phyloP scores from a whole-genome alignment of 2,797 vertebrate genomes.

The Sebastes steindachneri region DNA sequence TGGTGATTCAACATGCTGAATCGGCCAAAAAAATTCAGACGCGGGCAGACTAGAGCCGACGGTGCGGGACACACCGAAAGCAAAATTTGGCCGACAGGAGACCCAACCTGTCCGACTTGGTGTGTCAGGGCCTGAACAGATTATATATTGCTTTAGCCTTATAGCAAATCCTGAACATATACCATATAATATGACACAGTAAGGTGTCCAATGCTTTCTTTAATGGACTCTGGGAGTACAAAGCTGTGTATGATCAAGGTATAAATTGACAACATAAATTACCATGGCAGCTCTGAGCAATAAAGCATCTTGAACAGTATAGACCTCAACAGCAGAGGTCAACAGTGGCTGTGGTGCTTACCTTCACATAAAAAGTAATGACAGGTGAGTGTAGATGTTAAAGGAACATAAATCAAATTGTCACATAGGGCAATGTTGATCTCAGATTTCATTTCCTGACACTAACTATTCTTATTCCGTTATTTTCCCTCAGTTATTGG shows the following conservation, averaged over 20 bases:
- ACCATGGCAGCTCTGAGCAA: constrained; percentile 11
- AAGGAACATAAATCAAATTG: constrained; percentile 11
- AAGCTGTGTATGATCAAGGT: constrained; percentile 25
- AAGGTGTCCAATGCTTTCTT: background rate
- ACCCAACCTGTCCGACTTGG: too few relatives aligned
- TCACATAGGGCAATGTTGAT: background rate
- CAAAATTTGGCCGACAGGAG: too few relatives aligned
- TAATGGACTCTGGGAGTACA: background rate
- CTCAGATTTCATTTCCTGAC: background rate
- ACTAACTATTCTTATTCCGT: background rate
- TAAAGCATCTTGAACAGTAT: constrained; percentile 38
- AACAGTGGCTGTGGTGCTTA: constrained; percentile 28
- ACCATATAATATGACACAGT: background rate
- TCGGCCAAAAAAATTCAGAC: too few relatives aligned
- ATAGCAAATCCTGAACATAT: background rate
- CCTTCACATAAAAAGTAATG: constrained; percentile 45
- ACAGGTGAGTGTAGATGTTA: constrained; percentile 15
- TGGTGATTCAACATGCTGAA: too few relatives aligned
- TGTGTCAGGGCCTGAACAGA: background rate
- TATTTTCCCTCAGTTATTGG: background rate
- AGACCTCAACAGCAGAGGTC: constrained; percentile 19
- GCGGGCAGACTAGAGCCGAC: too few relatives aligned
- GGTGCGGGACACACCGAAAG: too few relatives aligned
- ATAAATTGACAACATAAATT: constrained; percentile 44
- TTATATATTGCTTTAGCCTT: background rate